These are phyloP conservation scores for Brenthis ino DNA, from an alignment of 2,888 invertebrate species.

Conservation along the genomic window DNA sequence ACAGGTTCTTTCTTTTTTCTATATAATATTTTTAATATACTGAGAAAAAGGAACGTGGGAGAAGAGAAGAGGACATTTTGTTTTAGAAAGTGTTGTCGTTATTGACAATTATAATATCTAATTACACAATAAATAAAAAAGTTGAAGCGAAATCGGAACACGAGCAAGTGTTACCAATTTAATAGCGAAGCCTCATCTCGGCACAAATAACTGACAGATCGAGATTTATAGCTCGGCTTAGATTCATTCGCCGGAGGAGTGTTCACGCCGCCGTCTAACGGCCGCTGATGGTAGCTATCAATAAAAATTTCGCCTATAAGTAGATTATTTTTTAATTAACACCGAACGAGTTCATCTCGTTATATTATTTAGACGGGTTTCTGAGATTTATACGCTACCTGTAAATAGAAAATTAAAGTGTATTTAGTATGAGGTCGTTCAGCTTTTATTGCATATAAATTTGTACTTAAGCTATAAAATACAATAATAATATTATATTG, in stretches of 20 bases:
- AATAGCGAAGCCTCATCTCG: slow-evolving; percentile 1
- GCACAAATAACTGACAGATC: slow-evolving; percentile 15
- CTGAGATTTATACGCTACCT: slow-evolving; percentile 13
- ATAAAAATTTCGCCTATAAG: slow-evolving; percentile 28
- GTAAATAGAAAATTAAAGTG: slow-evolving; percentile 12
- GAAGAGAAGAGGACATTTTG: no score
- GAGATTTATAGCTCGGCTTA: slow-evolving; percentile 5
- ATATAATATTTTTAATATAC: no score
- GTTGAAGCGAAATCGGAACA: not conserved
- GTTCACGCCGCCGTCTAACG: slow-evolving; percentile 23
- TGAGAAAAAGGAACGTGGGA: no score
- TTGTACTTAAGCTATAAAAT: not conserved
- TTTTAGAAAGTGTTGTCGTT: no score
- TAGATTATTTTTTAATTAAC: slow-evolving; percentile 28
- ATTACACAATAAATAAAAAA: not conserved
- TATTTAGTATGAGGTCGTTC: slow-evolving; percentile 7
- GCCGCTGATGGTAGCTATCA: slow-evolving; percentile 25
- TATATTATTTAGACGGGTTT: slow-evolving; percentile 10
- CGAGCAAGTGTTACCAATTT: slow-evolving; percentile 1
- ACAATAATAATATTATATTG: not conserved
- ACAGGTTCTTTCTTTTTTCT: no score
- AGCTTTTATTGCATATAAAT: not conserved
- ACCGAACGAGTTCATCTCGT: slow-evolving; percentile 17
- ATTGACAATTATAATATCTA: no score
- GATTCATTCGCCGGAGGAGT: not conserved